Evolutionary conservation across 2,113 vertebrate species (phyloP), one percentile per base, ranked within the genome.

Genomic region (Stigmatopora argus): DNA sequence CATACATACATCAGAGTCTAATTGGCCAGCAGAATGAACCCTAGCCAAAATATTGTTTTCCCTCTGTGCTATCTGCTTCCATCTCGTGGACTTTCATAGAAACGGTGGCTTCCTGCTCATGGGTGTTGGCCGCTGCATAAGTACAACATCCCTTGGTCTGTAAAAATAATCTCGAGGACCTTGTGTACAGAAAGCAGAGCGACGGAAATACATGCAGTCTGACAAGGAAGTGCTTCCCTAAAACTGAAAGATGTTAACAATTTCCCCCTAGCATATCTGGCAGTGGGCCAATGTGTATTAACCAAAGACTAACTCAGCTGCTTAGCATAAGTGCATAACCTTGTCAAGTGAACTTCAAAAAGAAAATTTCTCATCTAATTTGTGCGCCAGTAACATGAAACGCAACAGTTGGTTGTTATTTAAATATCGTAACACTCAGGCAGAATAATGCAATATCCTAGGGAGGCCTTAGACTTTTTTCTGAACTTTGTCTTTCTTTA

Each of bases 71-170:
- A 94, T 93, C 92, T 92, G 85, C 90, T 93, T 93, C 90, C 88
- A 92, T 92, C 92, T 91, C 88, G 90, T 87, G 88, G 90, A 90
- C 90, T 92, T 90, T 92, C 87, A 91, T 87, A 92, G 91, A 90
- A 93, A 89, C 87, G 84, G 87, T 78, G 83, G 87, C 92, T 98
- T 98, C 94, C 95, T 94, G 92, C 93, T 92, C 89, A 45, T 90
- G 92, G 92, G 92, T 93, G 92, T 92, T 86, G 88, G 85, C 86
- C 45, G 0, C 77, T 70, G 65, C 75, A 53, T 75, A 85, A 85
- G 81, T 89, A 89, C 88, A 87, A 89, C 86, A 86, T 92, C 87
- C 90, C 86, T 78, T 90, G 88, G 91, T 85, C 92, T 93, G 92
- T 85, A 93, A 94, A 96, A 95, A 93, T 91, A 95, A 92, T 93